Conservation (phyloP, 2,113 vertebrate genomes). For the Scortum barcoo region DNA sequence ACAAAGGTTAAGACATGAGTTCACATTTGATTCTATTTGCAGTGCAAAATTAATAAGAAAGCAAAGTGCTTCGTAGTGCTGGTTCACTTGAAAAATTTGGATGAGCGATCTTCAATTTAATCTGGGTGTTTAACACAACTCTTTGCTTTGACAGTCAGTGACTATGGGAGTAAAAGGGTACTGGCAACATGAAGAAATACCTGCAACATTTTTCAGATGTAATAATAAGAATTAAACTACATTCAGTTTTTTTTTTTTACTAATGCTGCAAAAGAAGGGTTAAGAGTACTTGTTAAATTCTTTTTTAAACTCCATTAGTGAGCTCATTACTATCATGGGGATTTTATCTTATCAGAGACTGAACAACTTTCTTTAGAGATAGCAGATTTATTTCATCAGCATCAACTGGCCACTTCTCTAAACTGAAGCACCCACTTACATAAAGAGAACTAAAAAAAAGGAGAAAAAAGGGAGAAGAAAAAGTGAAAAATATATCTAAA, state of each 20-base stretch:
- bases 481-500: not conserved
- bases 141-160: constrained; percentile 42
- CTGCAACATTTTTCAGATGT: constrained; percentile 25
- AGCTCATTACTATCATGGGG: constrained; percentile 70
- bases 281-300: constrained; percentile 67
- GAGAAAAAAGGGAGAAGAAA: too few relatives aligned
- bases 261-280: constrained; percentile 36
- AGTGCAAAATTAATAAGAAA: constrained; percentile 77
- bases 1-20: constrained; percentile 70
- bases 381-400: constrained; percentile 73
- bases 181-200: constrained; percentile 3
- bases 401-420: constrained; percentile 51
- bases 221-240: constrained; percentile 15
- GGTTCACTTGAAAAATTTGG: constrained; percentile 70
- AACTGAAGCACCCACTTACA: constrained; percentile 58
- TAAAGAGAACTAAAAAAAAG: constrained; percentile 19
- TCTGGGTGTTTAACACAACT: constrained; percentile 65
- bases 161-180: constrained; percentile 10
- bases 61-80: constrained; percentile 68
- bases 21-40: constrained; percentile 78
- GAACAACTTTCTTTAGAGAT: constrained; percentile 72
- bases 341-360: constrained; percentile 62
- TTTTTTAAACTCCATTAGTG: constrained; percentile 78
- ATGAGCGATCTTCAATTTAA: constrained; percentile 78
- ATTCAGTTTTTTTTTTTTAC: not conserved